Conservation (phyloP, 2,888 invertebrate species). For the Tiphia femorata region DNA sequence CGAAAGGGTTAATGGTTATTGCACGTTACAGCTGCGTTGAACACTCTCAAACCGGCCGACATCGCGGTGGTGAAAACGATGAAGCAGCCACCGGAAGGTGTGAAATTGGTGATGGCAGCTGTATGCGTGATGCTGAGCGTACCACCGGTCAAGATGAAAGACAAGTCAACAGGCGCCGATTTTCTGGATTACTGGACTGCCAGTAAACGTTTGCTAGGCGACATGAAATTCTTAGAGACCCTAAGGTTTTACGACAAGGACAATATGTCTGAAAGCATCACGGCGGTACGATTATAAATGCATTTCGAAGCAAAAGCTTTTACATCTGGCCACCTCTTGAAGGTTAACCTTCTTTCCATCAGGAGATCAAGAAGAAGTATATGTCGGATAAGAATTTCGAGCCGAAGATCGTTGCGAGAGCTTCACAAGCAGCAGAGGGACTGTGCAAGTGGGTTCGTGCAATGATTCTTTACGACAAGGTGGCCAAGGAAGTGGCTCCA, state of each 20-base stretch:
- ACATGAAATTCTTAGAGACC: slow-evolving; percentile 76
- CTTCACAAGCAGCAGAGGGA: slow-evolving; percentile 81
- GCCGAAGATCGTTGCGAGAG: slow-evolving; percentile 77
- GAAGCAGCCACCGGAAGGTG: slow-evolving; percentile 76
- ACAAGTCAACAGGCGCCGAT: slow-evolving; percentile 68
- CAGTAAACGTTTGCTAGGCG: slow-evolving; percentile 77
- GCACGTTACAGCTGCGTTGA: slow-evolving; percentile 69
- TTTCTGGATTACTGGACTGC: slow-evolving; percentile 79
- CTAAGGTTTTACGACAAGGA: slow-evolving; percentile 80
- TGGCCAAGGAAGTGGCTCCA: slow-evolving; percentile 78
- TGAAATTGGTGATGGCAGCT: slow-evolving; percentile 74
- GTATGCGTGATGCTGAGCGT: slow-evolving; percentile 74
- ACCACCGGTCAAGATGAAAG: slow-evolving; percentile 70
- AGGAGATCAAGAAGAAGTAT: slow-evolving; percentile 73
- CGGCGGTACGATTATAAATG: slow-evolving; percentile 71
- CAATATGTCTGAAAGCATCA: slow-evolving; percentile 73
- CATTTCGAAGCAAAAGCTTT: slow-evolving; percentile 69
- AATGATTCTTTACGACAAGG: slow-evolving; percentile 80
- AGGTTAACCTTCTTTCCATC: background rate
- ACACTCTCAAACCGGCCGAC: slow-evolving; percentile 77
- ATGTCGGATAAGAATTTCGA: slow-evolving; percentile 76
- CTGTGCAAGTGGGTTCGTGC: slow-evolving; percentile 83
- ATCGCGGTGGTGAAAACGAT: slow-evolving; percentile 77
- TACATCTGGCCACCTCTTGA: slow-evolving; percentile 54
- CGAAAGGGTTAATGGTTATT: background rate